phyloP scores from a whole-genome alignment of 2,113 vertebrate genomes.

The Limanda limanda region DNA sequence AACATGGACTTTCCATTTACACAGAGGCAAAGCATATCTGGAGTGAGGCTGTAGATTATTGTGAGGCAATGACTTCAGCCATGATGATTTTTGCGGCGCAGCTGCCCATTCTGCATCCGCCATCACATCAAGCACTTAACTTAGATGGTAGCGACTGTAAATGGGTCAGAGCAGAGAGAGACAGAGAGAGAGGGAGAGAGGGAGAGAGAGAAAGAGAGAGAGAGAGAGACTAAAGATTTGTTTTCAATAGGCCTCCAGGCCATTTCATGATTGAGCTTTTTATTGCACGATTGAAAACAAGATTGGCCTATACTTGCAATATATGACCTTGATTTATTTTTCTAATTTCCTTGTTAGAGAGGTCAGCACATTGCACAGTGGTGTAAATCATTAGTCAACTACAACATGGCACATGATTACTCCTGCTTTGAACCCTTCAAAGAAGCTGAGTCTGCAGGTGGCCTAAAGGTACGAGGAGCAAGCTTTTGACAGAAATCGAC shows the following conservation, averaged over 20 bases:
- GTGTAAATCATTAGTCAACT: neutral
- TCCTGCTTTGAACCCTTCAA: neutral
- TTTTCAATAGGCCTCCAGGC: constrained; percentile 46
- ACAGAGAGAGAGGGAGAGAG: constrained; percentile 19
- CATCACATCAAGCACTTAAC: constrained; percentile 53
- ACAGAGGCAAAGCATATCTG: neutral
- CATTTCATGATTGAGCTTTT: constrained; percentile 47
- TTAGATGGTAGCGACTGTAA: constrained; percentile 50
- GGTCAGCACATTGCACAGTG: neutral
- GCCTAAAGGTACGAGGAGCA: neutral
- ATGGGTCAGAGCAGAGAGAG: constrained; percentile 67
- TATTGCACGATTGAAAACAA: constrained; percentile 16
- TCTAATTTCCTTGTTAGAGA: constrained; percentile 5
- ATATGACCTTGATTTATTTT: constrained; percentile 36
- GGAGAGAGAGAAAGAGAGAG: constrained; percentile 20
- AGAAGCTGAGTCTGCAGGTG: neutral
- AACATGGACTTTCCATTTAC: neutral
- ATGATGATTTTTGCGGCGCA: neutral
- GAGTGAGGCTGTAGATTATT: neutral
- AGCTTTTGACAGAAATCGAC: neutral
- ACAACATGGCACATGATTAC: neutral
- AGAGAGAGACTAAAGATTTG: constrained; percentile 26
- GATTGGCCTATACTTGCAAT: constrained; percentile 5
- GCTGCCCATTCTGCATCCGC: constrained; percentile 7
- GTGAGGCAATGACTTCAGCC: neutral